Conservation (phyloP, 2,797 vertebrate genomes). For the Macropodus opercularis region DNA sequence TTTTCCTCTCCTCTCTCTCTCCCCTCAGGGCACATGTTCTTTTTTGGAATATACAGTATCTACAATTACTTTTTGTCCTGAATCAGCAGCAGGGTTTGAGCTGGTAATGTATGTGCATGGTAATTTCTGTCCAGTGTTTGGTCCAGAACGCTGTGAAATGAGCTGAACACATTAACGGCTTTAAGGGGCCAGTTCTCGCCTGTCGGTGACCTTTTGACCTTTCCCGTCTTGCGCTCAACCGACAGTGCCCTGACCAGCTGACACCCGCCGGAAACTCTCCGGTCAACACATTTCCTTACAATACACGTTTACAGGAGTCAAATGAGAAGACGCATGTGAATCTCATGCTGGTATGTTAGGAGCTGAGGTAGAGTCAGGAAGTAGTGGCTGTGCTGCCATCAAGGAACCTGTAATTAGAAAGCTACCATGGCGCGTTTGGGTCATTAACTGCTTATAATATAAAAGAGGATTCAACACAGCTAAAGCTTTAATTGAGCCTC, state of each 20-base stretch:
- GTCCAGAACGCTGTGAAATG: background rate
- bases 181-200: background rate
- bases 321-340: too few species aligned
- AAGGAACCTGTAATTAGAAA: too few species aligned
- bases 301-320: background rate
- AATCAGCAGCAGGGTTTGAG: background rate
- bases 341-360: background rate
- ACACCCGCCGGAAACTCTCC: too few species aligned
- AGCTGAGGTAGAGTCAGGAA: too few species aligned
- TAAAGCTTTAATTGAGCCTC: too few species aligned
- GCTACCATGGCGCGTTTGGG: background rate
- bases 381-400: too few species aligned
- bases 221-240: background rate
- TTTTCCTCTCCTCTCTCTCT: conserved; percentile 69
- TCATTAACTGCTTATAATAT: background rate
- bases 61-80: conserved; percentile 23
- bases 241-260: too few species aligned
- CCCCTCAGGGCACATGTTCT: conserved; percentile 39
- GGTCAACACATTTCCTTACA: too few species aligned
- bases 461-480: too few species aligned
- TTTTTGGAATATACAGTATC: conserved; percentile 38
- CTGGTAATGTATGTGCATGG: background rate
- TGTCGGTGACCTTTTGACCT: background rate
- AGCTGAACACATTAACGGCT: background rate
- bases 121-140: background rate